Base-by-base conservation (phyloP, 2,888 invertebrate genomes). In the Clusia tigrina region DNA sequence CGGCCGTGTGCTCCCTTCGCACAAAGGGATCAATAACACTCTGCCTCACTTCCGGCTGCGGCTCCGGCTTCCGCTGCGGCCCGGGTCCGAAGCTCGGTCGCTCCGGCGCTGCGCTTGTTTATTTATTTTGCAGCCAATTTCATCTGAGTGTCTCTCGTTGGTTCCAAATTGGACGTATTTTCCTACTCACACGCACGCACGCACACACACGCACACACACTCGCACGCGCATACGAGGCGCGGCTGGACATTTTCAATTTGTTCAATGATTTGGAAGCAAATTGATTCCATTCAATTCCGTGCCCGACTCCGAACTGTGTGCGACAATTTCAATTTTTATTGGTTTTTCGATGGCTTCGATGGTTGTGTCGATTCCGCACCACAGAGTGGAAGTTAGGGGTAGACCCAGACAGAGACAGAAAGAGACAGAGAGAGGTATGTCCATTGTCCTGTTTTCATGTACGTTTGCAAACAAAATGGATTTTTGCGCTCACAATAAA, bases 241-340 rank as follows among this genome's bases (percentile, higher is more conserved):
- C 24, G 63, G 59, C 64, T 70, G 65, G 72, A 67, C 74, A 69
- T 77, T 74, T 78, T 79, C 73, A 76, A 80, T 78, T 80, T 79
- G 76, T 76, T 81, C 78, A 80, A 78, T 80, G 81, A 80, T 76
- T 78, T 74, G 79, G 77, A 81, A 74, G 71, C 72, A 73, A 77
- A 77, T 74, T 78, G 76, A 76, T 76, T 76, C 77, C 78, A 76
- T 78, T 77, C 74, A 74, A 78, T 77, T 75, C 74, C 77, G 72
- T 74, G 75, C 67, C 70, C 73, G 69, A 75, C 67, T 71, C 69
- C 64, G 26, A 53, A 26, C 23, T 38, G 24, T 51, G 70, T 69
- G 72, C 71, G 74, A 77, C 75, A 72, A 75, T 77, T 73, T 74
- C 76, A 70, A 74, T 74, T 74, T 76, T 77, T 78, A 78, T 79